These are phyloP conservation scores for Anastrepha obliqua DNA, from an alignment of 1,140 invertebrate genomes.

Conservation along the genomic window DNA sequence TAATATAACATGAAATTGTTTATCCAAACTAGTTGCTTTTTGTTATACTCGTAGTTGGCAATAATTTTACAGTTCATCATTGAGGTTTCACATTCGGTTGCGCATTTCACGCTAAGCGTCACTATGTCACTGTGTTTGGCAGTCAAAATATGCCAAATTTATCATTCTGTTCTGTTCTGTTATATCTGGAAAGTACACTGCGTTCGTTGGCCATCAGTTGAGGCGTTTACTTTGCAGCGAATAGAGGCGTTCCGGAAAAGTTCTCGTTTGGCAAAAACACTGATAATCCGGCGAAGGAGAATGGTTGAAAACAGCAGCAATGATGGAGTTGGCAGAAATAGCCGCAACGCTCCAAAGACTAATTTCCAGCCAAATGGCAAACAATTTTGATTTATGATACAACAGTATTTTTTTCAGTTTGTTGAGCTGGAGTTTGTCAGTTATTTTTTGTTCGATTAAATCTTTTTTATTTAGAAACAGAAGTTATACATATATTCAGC, in stretches of 20 bases:
- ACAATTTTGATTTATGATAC: no score
- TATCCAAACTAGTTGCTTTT: conserved; percentile 2
- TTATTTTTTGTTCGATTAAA: no score
- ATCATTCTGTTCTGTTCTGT: neutral
- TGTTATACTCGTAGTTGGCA: neutral
- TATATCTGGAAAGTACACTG: neutral
- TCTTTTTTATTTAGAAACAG: no score
- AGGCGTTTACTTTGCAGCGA: neutral
- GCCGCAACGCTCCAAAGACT: no score
- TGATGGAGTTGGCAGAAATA: no score
- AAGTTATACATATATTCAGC: no score
- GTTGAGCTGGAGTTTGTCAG: no score
- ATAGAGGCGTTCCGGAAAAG: neutral
- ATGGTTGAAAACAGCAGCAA: no score
- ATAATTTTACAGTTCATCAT: neutral
- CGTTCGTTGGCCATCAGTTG: neutral
- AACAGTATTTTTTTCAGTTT: no score
- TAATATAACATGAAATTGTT: neutral
- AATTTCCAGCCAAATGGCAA: no score
- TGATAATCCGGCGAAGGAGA: no score
- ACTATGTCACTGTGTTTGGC: neutral
- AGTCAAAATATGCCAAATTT: neutral
- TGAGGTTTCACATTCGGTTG: neutral
- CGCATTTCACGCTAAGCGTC: neutral
- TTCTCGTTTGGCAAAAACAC: neutral